These are phyloP conservation scores for Phrynocephalus versicolor DNA, from an alignment of 2,113 vertebrate species.

Conservation along the genomic window DNA sequence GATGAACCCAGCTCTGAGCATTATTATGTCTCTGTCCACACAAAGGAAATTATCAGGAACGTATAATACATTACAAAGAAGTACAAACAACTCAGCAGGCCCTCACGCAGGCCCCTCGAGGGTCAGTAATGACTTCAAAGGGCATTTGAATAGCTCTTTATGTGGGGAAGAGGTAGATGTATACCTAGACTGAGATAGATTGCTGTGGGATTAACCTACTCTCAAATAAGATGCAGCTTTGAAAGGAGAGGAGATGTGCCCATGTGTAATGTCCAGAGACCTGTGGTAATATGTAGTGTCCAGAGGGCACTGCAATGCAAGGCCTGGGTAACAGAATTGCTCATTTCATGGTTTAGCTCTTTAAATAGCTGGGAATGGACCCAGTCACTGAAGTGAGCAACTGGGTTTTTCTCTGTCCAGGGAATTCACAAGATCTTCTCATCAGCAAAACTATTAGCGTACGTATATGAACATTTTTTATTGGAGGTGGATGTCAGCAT, in stretches of 20 bases:
- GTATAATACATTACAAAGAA: constrained; percentile 4
- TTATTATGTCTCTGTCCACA: constrained; percentile 16
- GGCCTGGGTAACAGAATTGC: background rate
- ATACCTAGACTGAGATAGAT: constrained; percentile 18
- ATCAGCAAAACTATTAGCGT: background rate
- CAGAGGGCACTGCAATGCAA: background rate
- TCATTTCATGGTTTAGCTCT: constrained; percentile 19
- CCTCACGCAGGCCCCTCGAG: constrained; percentile 4
- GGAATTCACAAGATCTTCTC: background rate
- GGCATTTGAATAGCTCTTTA: background rate
- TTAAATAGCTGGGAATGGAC: constrained; percentile 16
- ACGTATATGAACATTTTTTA: background rate
- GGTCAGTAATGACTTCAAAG: constrained; percentile 32
- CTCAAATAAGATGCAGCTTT: background rate
- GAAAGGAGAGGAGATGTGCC: constrained; percentile 16
- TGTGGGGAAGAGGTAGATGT: constrained; percentile 3
- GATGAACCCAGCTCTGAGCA: background rate
- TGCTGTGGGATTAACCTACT: constrained; percentile 23
- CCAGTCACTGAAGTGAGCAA: constrained; percentile 8
- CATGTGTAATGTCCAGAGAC: constrained; percentile 20
- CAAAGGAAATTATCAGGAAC: constrained; percentile 8
- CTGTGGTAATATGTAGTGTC: constrained; percentile 10
- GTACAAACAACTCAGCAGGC: constrained; percentile 10
- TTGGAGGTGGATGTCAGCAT: background rate
- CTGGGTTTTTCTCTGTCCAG: background rate